These are phyloP conservation scores for Amphipoea oculea DNA, from an alignment of 2,888 invertebrate genomes.

Conservation along the genomic window DNA sequence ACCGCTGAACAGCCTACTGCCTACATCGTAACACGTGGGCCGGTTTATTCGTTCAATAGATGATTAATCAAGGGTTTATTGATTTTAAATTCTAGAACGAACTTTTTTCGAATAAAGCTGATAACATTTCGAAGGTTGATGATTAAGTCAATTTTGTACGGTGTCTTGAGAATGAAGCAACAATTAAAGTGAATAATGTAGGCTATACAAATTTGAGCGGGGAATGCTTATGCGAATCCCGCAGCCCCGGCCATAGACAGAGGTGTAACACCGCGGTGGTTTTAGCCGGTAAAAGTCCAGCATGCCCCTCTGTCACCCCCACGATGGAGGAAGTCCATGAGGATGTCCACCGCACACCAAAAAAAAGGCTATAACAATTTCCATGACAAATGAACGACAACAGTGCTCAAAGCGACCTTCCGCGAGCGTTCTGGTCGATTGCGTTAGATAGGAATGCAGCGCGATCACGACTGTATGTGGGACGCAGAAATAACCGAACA, in stretches of 20 bases:
- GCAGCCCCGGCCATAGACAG: too few relatives aligned
- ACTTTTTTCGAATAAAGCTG: slow-evolving; percentile 1
- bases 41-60: slow-evolving; percentile 40
- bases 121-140: slow-evolving; percentile 17
- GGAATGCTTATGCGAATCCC: too few relatives aligned
- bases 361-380: slow-evolving; percentile 43
- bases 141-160: slow-evolving; percentile 7
- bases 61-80: slow-evolving; percentile 45
- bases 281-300: too few relatives aligned
- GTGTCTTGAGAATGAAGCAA: slow-evolving; percentile 12
- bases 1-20: slow-evolving; percentile 43
- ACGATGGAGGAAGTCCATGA: too few relatives aligned
- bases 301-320: too few relatives aligned
- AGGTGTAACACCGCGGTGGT: too few relatives aligned
- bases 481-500: slow-evolving; percentile 74
- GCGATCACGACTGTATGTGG: slow-evolving; percentile 81
- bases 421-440: slow-evolving; percentile 77
- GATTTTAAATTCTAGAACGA: slow-evolving; percentile 26
- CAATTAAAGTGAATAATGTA: slow-evolving; percentile 21
- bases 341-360: too few relatives aligned
- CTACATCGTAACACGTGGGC: slow-evolving; percentile 57
- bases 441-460: slow-evolving; percentile 84
- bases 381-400: slow-evolving; percentile 62
- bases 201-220: slow-evolving; percentile 40
- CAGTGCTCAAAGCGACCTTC: slow-evolving; percentile 75